Conservation (phyloP, 2,888 invertebrate species). For the Tryphoninae sp. region DNA sequence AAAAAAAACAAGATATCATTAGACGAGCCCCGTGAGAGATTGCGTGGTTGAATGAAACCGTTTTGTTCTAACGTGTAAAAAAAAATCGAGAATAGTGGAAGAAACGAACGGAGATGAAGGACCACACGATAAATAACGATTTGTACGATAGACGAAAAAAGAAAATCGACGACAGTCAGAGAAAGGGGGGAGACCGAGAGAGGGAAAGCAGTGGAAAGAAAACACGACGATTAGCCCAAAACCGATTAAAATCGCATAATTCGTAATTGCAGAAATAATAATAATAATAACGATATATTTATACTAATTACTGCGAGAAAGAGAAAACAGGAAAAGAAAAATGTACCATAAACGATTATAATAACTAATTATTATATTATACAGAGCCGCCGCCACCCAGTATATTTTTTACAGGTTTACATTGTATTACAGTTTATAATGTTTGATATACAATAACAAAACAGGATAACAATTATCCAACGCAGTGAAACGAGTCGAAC, state of each 20-base stretch:
- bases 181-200: slow-evolving; percentile 16
- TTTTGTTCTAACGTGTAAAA: slow-evolving; percentile 40
- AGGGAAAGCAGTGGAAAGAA: slow-evolving; percentile 16
- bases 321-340: slow-evolving; percentile 66
- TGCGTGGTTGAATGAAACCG: slow-evolving; percentile 33
- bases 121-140: slow-evolving; percentile 63
- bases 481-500: slow-evolving; percentile 50
- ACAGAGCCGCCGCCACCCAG: slow-evolving; percentile 81
- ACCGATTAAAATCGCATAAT: slow-evolving; percentile 68
- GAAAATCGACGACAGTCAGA: not conserved
- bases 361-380: slow-evolving; percentile 80
- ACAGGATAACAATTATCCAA: slow-evolving; percentile 64
- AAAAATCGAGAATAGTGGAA: slow-evolving; percentile 19
- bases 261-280: slow-evolving; percentile 62
- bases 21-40: slow-evolving; percentile 35
- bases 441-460: slow-evolving; percentile 81
- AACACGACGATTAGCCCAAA: slow-evolving; percentile 65
- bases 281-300: slow-evolving; percentile 79
- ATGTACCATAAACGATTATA: slow-evolving; percentile 79
- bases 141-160: slow-evolving; percentile 67
- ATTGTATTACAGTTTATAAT: slow-evolving; percentile 82
- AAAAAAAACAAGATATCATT: slow-evolving; percentile 43
- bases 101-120: slow-evolving; percentile 37
- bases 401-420: slow-evolving; percentile 82
- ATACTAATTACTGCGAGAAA: slow-evolving; percentile 73